phyloP scores from a whole-genome alignment of 2,113 vertebrate species.

The Psilopogon haemacephalus region DNA sequence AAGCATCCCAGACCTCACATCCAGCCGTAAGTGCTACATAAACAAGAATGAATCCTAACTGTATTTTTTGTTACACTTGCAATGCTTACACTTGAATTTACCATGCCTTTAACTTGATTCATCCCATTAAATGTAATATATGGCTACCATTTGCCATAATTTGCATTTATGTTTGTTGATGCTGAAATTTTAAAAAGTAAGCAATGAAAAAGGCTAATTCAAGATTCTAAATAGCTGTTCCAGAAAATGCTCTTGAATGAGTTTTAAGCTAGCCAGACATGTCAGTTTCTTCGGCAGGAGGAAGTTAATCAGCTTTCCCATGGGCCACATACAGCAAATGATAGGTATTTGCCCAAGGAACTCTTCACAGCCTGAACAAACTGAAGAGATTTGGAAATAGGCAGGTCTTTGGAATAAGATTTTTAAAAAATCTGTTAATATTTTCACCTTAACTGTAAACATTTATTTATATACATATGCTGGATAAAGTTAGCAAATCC shows the following conservation, averaged over 20 bases:
- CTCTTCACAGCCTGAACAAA: not conserved
- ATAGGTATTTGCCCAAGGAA: not conserved
- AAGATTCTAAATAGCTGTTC: not conserved
- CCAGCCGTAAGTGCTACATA: constrained; percentile 36
- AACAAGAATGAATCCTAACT: not conserved
- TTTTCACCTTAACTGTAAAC: not conserved
- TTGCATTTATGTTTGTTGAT: not conserved
- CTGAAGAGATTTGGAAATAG: not conserved
- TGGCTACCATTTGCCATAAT: not conserved
- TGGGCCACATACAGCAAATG: not conserved
- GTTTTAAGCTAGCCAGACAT: not conserved
- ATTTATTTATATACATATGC: not conserved
- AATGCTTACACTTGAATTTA: not conserved
- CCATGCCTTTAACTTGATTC: constrained; percentile 4
- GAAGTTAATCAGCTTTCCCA: not conserved
- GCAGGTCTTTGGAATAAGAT: not conserved
- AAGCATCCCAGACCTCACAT: constrained; percentile 10
- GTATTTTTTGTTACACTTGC: not conserved
- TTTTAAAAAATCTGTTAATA: not conserved
- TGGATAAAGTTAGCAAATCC: not conserved
- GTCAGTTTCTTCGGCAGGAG: not conserved
- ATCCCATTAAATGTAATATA: constrained; percentile 4
- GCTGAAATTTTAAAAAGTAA: not conserved
- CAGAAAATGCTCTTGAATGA: not conserved
- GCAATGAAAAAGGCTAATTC: not conserved